Evolutionary conservation across 2,888 invertebrate genomes (phyloP), one percentile per base, ranked within the genome.

Genomic region (Pogonocherus hispidulus): DNA sequence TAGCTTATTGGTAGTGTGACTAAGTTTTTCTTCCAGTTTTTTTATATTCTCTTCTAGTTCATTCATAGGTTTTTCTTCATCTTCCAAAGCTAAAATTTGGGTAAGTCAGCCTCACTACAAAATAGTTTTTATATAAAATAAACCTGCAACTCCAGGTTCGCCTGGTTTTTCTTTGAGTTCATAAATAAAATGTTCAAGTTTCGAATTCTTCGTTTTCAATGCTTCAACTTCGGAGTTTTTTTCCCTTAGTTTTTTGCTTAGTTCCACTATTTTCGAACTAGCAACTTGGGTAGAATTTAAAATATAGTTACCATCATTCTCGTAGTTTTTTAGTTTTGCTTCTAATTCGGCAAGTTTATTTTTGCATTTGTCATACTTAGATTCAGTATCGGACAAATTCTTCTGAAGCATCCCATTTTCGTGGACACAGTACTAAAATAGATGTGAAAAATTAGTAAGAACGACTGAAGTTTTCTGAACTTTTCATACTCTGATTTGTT

Each of bases 201-300:
- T 86, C 5, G 89, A 86, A 71, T 87, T 90, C 82, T 88, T 90
- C 0, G 89, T 88, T 82, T 89, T 91, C 51, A 87, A 86, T 1
- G 87, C 81, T 82, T 90, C 90, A 11, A 90, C 78, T 84, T 92
- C 91, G 0, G 90, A 87, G 2, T 88, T 89, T 67, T 90, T 87
- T 75, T 92, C 91, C 32, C 91, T 85, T 56, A 91, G 88, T 79
- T 90, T 90, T 81, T 91, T 91, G 76, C 90, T 91, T 4, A 92
- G 84, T 63, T 92, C 91, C 0, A 91, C 88, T 67, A 92, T 89
- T 85, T 91, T 91, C n/a, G 88, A 86, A 46, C 89, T 89, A 1
- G 90, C 89, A 6, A 89, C 79, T 23, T 90, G 89, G 4, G 87
- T 87, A 0, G 89, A 86, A 76, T 87, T 86, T 1, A 87, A 85